A percentile compares a stretch with the other conserved stretches of the same genome.
Conservation (phyloP, 1,140 invertebrate genomes). For the Eubasilissa regina region DNA sequence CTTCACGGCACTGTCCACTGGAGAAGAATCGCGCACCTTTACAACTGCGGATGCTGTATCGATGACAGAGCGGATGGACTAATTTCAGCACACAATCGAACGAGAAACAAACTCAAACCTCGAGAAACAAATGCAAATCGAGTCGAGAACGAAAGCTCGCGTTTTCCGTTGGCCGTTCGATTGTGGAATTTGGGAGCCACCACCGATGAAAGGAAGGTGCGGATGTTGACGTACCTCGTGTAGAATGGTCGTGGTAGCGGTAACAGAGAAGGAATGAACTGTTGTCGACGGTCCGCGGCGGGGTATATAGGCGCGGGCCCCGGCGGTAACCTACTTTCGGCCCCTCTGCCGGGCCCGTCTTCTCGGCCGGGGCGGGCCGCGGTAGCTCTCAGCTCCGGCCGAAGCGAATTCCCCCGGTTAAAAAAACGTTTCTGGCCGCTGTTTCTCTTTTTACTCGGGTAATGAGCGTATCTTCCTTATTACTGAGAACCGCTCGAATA, state of each 20-base stretch:
- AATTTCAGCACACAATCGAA: slow-evolving; percentile 19
- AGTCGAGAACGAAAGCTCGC: slow-evolving; percentile 29
- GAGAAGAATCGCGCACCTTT: slow-evolving; percentile 15
- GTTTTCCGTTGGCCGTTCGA: slow-evolving; percentile 9
- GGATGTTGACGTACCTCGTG: slow-evolving; percentile 47
- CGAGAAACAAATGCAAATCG: neutral
- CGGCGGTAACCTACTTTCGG: slow-evolving; percentile 42
- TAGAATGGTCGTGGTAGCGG: slow-evolving; percentile 38
- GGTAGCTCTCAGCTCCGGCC: neutral
- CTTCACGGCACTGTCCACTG: slow-evolving; percentile 50
- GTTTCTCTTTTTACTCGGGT: neutral
- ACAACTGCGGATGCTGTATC: neutral
- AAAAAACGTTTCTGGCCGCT: neutral
- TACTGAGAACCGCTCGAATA: neutral
- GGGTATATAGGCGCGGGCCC: slow-evolving; percentile 49
- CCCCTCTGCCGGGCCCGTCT: slow-evolving; percentile 25
- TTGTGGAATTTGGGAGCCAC: slow-evolving; percentile 19
- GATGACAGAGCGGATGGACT: neutral
- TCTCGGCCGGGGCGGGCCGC: neutral
- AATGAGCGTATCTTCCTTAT: neutral
- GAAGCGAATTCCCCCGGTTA: neutral
- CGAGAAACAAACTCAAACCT: neutral
- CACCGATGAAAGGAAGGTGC: slow-evolving; percentile 9
- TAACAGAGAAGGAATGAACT: slow-evolving; percentile 48
- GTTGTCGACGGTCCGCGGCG: slow-evolving; percentile 18